phyloP scores from a whole-genome alignment of 2,888 invertebrate genomes.

The Amphimallon solstitiale region DNA sequence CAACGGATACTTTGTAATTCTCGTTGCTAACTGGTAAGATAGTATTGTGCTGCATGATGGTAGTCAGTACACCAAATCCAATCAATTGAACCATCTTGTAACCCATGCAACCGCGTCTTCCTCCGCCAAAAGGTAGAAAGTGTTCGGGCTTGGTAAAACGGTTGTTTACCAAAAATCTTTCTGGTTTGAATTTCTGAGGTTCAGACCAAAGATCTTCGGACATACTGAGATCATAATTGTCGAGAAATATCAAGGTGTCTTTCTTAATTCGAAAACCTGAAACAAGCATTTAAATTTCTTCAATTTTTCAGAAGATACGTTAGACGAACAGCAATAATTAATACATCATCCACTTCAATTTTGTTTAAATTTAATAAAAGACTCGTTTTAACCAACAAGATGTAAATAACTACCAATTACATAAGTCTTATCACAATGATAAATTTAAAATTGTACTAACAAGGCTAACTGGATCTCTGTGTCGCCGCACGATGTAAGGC shows the following conservation, averaged over 20 bases:
- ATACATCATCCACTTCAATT: no score
- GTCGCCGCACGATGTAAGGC: no score
- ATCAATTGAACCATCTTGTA: slow-evolving; percentile 73
- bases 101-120: slow-evolving; percentile 74
- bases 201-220: slow-evolving; percentile 70
- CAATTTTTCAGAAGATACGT: not conserved
- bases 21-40: slow-evolving; percentile 63
- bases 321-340: not conserved
- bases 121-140: slow-evolving; percentile 75
- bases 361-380: no score
- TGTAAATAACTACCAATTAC: no score
- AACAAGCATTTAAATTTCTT: slow-evolving; percentile 39
- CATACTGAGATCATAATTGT: slow-evolving; percentile 75
- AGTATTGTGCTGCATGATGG: slow-evolving; percentile 67
- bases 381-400: no score
- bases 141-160: slow-evolving; percentile 70
- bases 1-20: slow-evolving; percentile 66
- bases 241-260: slow-evolving; percentile 72
- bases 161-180: slow-evolving; percentile 69
- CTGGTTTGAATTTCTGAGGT: slow-evolving; percentile 70
- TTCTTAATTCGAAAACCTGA: slow-evolving; percentile 70
- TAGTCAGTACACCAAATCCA: slow-evolving; percentile 67
- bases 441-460: no score
- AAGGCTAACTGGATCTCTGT: no score
- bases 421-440: no score